Evolutionary conservation across 1,140 invertebrate genomes (phyloP).

Genomic region (Listronotus bonariensis): DNA sequence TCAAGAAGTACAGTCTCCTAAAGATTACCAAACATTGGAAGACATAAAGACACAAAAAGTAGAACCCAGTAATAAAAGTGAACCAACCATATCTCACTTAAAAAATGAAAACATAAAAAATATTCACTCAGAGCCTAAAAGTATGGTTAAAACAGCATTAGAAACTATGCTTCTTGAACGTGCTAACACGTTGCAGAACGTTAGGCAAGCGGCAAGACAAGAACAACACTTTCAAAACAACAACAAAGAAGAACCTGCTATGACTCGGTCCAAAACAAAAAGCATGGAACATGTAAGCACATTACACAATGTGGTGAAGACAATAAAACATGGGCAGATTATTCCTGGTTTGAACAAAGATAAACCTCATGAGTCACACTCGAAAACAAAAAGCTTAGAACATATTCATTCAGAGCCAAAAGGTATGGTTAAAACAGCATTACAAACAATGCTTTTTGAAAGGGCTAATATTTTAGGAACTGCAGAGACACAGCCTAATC

Average conservation of each 20-base stretch:
- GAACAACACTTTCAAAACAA: no score
- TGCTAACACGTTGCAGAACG: constrained; percentile 48
- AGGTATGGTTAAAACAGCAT: constrained; percentile 57
- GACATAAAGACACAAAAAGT: not conserved
- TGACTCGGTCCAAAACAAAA: no score
- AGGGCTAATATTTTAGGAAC: constrained; percentile 52
- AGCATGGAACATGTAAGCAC: constrained; percentile 53
- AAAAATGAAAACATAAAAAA: no score
- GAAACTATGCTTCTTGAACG: constrained; percentile 60
- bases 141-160: constrained; percentile 58
- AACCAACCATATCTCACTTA: no score
- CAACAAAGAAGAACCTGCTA: no score
- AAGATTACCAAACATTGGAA: not conserved
- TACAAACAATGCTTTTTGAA: constrained; percentile 60
- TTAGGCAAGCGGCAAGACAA: no score
- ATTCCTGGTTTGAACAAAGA: no score
- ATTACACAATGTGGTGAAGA: constrained; percentile 22
- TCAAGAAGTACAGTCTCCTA: not conserved
- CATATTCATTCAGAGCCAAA: constrained; percentile 1
- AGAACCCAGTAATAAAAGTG: no score
- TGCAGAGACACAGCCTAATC: no score
- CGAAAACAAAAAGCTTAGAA: no score
- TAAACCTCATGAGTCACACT: no score
- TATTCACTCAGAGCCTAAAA: constrained; percentile 7
- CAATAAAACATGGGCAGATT: no score